A percentile compares a stretch with the other conserved stretches of the same genome.
phyloP scores from a whole-genome alignment of 2,797 vertebrate species.

The Gymnodraco acuticeps region DNA sequence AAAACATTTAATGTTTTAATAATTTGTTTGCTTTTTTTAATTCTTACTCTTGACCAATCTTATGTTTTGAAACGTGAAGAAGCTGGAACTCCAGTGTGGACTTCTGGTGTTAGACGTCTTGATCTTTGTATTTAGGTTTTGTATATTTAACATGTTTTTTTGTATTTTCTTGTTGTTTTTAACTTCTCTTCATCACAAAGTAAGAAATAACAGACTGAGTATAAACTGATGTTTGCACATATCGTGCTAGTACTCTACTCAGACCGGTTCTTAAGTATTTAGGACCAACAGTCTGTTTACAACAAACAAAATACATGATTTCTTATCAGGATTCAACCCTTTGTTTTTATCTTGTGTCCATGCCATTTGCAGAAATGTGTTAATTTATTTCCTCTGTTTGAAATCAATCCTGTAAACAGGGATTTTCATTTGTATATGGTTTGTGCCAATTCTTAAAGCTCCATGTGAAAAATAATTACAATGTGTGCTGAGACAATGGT shows the following conservation, averaged over 20 bases:
- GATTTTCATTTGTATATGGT: conserved; percentile 69
- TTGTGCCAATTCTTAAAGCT: conserved; percentile 81
- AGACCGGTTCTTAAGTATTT: conserved; percentile 27
- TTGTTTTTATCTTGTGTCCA: conserved; percentile 42
- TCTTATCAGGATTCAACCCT: conserved; percentile 8
- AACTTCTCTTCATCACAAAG: not conserved
- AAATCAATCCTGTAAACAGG: conserved; percentile 67
- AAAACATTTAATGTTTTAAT: conserved; percentile 29
- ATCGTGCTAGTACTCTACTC: conserved; percentile 12
- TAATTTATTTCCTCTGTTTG: conserved; percentile 48
- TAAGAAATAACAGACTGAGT: not conserved
- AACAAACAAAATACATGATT: too few relatives aligned
- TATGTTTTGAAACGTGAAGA: conserved; percentile 29
- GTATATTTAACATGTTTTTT: conserved; percentile 31
- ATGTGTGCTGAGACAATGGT: conserved; percentile 67
- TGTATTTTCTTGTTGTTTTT: conserved; percentile 36
- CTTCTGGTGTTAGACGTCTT: conserved; percentile 22
- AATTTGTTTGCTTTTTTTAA: conserved; percentile 24
- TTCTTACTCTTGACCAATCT: conserved; percentile 35
- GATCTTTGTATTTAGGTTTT: conserved; percentile 10
- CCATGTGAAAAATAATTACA: conserved; percentile 59
- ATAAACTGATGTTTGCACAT: conserved; percentile 21
- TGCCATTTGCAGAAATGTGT: conserved; percentile 58
- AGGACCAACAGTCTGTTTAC: not conserved
- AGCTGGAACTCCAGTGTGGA: conserved; percentile 11